A percentile compares a stretch with the other conserved stretches of the same genome.
Evolutionary conservation across 1,140 invertebrate species (phyloP).

Genomic region (Penaeus indicus): DNA sequence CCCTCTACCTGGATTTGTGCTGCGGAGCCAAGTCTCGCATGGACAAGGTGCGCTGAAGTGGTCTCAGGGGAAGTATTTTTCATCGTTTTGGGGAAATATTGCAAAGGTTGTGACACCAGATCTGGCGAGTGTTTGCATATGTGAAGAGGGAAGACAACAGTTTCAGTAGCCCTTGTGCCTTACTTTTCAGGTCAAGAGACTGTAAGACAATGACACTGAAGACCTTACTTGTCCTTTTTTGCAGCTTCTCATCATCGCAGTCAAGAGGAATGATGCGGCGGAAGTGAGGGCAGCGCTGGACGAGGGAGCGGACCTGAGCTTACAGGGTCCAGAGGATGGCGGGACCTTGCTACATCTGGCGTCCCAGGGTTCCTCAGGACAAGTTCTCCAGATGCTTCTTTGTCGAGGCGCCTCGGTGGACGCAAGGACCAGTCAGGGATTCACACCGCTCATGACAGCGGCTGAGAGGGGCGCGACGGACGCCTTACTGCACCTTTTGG

Average conservation of each 20-base stretch:
- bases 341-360: neutral
- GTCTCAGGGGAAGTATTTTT: neutral
- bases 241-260: neutral
- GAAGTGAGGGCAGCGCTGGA: neutral
- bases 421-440: neutral
- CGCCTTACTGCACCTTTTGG: neutral
- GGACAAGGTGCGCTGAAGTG: neutral
- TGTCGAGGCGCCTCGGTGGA: neutral
- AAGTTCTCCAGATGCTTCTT: neutral
- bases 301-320: neutral
- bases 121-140: too few relatives aligned
- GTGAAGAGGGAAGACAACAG: too few relatives aligned
- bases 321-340: neutral
- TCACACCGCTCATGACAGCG: constrained; percentile 33
- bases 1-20: constrained; percentile 1
- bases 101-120: too few relatives aligned
- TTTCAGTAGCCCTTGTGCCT: too few relatives aligned
- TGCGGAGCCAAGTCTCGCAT: neutral
- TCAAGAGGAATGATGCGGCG: neutral
- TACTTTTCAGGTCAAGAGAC: too few relatives aligned
- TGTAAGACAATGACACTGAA: too few relatives aligned
- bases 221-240: too few relatives aligned
- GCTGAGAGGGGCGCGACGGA: neutral
- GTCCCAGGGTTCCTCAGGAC: neutral
- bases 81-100: too few relatives aligned